Evolutionary conservation across 1,140 invertebrate species (phyloP).

Genomic region (Drosophila equinoxialis): DNA sequence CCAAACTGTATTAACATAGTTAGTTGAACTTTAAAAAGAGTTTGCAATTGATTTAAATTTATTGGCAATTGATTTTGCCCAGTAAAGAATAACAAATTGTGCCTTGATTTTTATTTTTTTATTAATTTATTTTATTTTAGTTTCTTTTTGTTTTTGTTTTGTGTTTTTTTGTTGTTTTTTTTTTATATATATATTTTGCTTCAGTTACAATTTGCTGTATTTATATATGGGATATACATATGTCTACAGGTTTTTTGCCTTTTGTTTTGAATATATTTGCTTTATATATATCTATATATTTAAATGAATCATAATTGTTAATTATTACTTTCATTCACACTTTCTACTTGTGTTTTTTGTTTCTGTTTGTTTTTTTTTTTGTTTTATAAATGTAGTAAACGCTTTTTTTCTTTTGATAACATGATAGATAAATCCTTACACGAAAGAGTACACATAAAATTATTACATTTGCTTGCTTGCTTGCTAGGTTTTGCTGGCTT

Average conservation of each 20-base stretch:
- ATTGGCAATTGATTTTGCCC: conserved; percentile 49
- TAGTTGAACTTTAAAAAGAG: conserved; percentile 1
- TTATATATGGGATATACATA: conserved; percentile 60
- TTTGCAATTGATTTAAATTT: conserved; percentile 58
- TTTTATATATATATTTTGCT: conserved; percentile 40
- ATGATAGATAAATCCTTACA: conserved; percentile 61
- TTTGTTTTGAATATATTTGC: conserved; percentile 67
- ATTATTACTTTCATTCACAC: conserved; percentile 29
- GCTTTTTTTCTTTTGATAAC: conserved; percentile 71
- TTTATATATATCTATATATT: conserved; percentile 9
- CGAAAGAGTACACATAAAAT: conserved; percentile 28
- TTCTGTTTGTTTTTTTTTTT: conserved; percentile 39
- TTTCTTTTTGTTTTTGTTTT: conserved; percentile 56
- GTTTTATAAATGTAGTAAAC: conserved; percentile 80
- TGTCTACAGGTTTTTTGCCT: conserved; percentile 55
- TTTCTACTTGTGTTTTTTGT: conserved; percentile 22
- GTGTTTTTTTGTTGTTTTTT: conserved; percentile 35
- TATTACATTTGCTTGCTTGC: conserved; percentile 20
- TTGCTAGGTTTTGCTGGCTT: conserved; percentile 37
- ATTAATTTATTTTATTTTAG: background rate
- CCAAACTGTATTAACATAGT: background rate
- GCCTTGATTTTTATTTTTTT: conserved; percentile 31
- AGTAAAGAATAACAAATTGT: conserved; percentile 9
- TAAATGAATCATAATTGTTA: conserved; percentile 48
- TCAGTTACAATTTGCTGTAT: conserved; percentile 76